Base-by-base conservation (phyloP, 2,113 vertebrate species). In the Glaucomys volans region DNA sequence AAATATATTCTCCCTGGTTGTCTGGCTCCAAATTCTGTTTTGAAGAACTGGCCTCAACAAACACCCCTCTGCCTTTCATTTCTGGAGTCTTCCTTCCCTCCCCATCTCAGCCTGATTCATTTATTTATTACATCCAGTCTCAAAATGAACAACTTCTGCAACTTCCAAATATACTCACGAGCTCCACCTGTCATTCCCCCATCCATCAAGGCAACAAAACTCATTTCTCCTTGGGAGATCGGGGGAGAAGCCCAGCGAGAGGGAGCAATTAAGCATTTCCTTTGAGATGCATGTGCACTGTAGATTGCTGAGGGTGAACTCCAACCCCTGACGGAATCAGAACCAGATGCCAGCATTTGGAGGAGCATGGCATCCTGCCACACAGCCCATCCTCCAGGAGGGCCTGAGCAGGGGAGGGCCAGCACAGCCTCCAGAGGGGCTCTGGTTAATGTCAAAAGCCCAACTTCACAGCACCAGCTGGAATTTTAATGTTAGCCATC, bases 311-410 rank as follows among this genome's bases (percentile, higher is more conserved):
- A 72, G 32, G 85, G 72, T 77, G 86, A 97, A 81, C 94, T 85
- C 75, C 84, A 90, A 89, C 89, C 90, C 90, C 89, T 40, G 62
- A 75, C 2, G 8, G 62, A 95, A 97, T 57, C 59, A 75, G 86
- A 98, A 96, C 91, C 97, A 97, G 96, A 96, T 93, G 94, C 82
- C 37, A 80, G 54, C 40, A 44, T 8, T 2, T 44, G 32, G 47
- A 94, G 66, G 75, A 26, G 3, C 16, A 47, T 26, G 37, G 76
- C 67, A 42, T 83, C 42, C 57, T 2, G 8, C 84, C 40, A 83
- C 22, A 22, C 22, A 18, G n/a, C 52, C 54, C 35, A 3, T 64
- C 32, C 2, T 24, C 74, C 64, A n/a, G 32, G 77, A 94, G 80
- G 71, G 44, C 26, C 1, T 0, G 1, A 0, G 1, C 32, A 14